Evolutionary conservation across 2,888 invertebrate genomes (phyloP).

Genomic region (Mimumesa dahlbomi): DNA sequence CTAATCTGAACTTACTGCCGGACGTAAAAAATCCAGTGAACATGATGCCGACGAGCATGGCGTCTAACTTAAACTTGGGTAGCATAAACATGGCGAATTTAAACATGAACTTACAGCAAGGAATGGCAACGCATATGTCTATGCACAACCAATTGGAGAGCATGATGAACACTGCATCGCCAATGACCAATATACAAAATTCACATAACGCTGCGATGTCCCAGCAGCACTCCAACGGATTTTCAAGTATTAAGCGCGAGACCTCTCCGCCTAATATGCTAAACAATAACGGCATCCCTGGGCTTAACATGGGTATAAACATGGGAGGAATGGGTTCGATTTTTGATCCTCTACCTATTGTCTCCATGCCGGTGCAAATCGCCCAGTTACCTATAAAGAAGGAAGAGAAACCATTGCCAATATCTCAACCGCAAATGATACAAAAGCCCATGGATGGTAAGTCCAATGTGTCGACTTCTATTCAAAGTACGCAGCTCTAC

Average conservation of each 20-base stretch:
- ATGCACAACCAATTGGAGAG: slow-evolving; percentile 76
- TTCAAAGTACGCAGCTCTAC: too few relatives aligned
- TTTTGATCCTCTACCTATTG: slow-evolving; percentile 84
- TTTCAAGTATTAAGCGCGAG: slow-evolving; percentile 80
- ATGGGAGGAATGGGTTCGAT: slow-evolving; percentile 84
- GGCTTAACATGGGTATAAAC: slow-evolving; percentile 80
- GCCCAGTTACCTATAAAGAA: slow-evolving; percentile 82
- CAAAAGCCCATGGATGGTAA: slow-evolving; percentile 78
- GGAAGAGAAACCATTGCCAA: slow-evolving; percentile 84
- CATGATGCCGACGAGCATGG: slow-evolving; percentile 72
- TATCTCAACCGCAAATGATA: slow-evolving; percentile 83
- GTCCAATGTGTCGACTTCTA: too few relatives aligned
- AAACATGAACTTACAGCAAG: slow-evolving; percentile 71
- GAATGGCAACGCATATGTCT: slow-evolving; percentile 69
- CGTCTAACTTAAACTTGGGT: slow-evolving; percentile 72
- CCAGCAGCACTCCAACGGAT: slow-evolving; percentile 80
- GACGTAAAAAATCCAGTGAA: slow-evolving; percentile 74
- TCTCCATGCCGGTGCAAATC: slow-evolving; percentile 78
- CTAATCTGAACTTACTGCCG: slow-evolving; percentile 70
- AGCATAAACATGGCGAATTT: slow-evolving; percentile 73
- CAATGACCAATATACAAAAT: slow-evolving; percentile 72
- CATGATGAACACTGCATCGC: slow-evolving; percentile 71
- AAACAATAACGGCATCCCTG: slow-evolving; percentile 81
- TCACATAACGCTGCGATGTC: slow-evolving; percentile 72
- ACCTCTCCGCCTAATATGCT: slow-evolving; percentile 78